Evolutionary conservation across 2,113 vertebrate species (phyloP).

Genomic region (Anser cygnoides): DNA sequence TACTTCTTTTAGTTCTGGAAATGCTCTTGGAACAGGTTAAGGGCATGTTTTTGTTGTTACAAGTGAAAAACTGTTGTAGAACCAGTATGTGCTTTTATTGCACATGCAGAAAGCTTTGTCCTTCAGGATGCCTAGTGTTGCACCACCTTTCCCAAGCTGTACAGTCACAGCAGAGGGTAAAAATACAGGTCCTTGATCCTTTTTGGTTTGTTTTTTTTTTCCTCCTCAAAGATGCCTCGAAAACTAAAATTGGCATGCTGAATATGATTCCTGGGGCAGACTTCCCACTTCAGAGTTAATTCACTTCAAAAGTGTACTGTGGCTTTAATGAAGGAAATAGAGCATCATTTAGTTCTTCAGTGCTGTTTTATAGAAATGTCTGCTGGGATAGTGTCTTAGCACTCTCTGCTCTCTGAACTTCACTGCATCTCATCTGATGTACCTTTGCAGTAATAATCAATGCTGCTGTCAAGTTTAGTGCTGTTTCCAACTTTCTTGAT

Average conservation of each 20-base stretch:
- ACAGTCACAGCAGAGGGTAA: not conserved
- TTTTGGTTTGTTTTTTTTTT: not conserved
- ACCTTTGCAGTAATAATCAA: not conserved
- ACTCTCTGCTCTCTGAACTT: not conserved
- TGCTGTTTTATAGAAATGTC: not conserved
- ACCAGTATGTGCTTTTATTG: not conserved
- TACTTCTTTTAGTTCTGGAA: not conserved
- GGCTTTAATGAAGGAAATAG: not conserved
- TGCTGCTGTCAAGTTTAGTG: not conserved
- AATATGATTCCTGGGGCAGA: not conserved
- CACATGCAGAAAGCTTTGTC: not conserved
- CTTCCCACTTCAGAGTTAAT: not conserved
- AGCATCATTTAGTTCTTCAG: not conserved
- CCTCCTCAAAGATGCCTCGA: not conserved
- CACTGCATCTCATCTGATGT: not conserved
- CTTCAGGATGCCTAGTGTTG: not conserved
- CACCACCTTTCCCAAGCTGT: not conserved
- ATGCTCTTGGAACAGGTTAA: not conserved
- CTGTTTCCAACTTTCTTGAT: not conserved
- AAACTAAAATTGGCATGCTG: not conserved
- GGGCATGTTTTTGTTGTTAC: not conserved
- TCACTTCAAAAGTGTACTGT: not conserved
- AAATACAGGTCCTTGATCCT: not conserved
- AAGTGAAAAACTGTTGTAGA: not conserved
- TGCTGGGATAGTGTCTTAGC: not conserved